Percentiles rank a stretch among this genome's conserved stretches.
phyloP scores from a whole-genome alignment of 2,888 invertebrate genomes.

The Troides aeacus region DNA sequence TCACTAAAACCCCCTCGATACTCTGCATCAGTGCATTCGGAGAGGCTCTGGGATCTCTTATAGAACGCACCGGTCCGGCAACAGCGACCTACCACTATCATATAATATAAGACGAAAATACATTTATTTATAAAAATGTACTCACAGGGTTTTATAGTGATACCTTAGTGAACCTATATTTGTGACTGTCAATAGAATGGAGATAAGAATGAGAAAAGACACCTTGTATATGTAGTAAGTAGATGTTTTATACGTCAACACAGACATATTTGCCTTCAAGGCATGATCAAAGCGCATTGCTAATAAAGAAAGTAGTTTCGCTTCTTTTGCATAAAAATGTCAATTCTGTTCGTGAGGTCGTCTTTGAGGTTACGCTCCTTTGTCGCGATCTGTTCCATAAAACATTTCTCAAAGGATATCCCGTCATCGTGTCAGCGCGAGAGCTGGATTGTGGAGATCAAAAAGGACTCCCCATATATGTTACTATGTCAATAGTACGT shows the following conservation, averaged over 20 bases:
- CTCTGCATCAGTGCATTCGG: too few species aligned
- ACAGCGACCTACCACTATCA: too few species aligned
- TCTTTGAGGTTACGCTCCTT: slow-evolving; percentile 26
- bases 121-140: too few species aligned
- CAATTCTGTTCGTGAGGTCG: slow-evolving; percentile 14
- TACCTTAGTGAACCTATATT: too few species aligned
- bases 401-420: slow-evolving; percentile 25
- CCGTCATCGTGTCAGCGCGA: slow-evolving; percentile 23
- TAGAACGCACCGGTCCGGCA: too few species aligned
- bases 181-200: too few species aligned
- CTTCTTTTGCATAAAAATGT: slow-evolving; percentile 23
- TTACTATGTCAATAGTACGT: slow-evolving; percentile 21
- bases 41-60: too few species aligned
- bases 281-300: slow-evolving; percentile 23
- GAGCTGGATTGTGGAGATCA: slow-evolving; percentile 9
- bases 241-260: neutral
- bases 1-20: too few species aligned
- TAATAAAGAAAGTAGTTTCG: slow-evolving; percentile 21
- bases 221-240: neutral
- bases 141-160: too few species aligned
- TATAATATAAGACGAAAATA: too few species aligned
- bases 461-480: slow-evolving; percentile 19
- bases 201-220: neutral
- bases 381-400: slow-evolving; percentile 6
- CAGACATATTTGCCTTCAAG: neutral